Base-by-base conservation (phyloP, 37 sponge, comb jelly and placozoan genomes). In the Halichondria panicea region DNA sequence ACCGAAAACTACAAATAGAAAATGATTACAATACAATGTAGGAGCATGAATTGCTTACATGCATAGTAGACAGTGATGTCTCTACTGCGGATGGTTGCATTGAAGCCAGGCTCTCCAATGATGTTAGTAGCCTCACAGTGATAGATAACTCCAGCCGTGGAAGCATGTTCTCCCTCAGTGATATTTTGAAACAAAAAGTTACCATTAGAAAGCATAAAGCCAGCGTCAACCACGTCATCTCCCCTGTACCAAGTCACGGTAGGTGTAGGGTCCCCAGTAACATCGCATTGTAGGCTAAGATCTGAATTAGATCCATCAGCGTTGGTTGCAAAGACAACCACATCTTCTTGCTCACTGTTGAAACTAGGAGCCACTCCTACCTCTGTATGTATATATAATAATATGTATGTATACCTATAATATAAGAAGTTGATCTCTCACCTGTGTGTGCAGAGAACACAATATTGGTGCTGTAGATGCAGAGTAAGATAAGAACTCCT, bases 91-190 rank as follows among this genome's bases (percentile, higher is more conserved):
- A 85, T 66, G 43, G 66, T 72, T 25, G 73, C 73, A 37, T 12
- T 34, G 42, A n/a, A 55, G 55, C 43, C 42, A 50, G 52, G 19
- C 6, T 32, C 3, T 1, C 87, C 87, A 53, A 88, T 39, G 15
- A 37, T 56, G 50, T 74, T 87, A 54, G 40, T 66, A 43, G 82
- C 88, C 13, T 31, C 15, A 69, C 88, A 88, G 72, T 76, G 61
- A 45, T 81, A 88, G 43, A 28, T 60, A 24, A 80, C 57, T 42
- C 87, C 87, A 36, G 13, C 60, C 28, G 18, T 4, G 56, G 44
- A 71, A 35, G 82, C 82, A 75, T 70, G 40, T 0, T 12, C 45
- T 13, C 37, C 77, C 15, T 81, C 71, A 9, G 54, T 71, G 32
- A 88, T 75, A 24, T 68, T 67, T n/a, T n/a, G n/a, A n/a, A n/a